Evolutionary conservation across 1,140 invertebrate genomes (phyloP).

Genomic region (Hyphantria cunea): DNA sequence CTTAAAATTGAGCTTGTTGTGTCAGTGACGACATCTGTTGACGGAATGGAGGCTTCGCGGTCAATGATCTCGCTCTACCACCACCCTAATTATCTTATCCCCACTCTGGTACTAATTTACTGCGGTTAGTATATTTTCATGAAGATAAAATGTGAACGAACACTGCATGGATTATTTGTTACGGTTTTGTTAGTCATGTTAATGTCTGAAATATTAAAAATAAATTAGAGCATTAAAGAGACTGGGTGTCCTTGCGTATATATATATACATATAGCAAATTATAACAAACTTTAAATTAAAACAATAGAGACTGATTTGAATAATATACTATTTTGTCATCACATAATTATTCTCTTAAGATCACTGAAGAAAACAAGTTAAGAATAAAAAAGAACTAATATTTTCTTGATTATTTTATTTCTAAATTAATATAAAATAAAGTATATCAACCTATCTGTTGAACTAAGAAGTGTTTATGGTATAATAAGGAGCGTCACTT

Average conservation of each 20-base stretch:
- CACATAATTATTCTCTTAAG: too few species aligned
- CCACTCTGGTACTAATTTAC: conserved; percentile 36
- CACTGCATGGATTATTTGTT: not conserved
- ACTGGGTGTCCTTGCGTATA: too few species aligned
- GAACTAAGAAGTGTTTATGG: conserved; percentile 13
- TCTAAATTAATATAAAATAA: not conserved
- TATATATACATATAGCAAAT: too few species aligned
- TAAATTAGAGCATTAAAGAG: too few species aligned
- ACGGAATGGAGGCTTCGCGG: conserved; percentile 38
- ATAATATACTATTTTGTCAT: too few species aligned
- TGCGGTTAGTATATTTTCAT: conserved; percentile 49
- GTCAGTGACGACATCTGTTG: conserved; percentile 36
- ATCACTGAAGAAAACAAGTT: too few species aligned
- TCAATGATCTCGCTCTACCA: conserved; percentile 46
- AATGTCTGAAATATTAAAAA: too few species aligned
- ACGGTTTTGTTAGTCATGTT: not conserved
- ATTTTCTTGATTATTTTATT: too few species aligned
- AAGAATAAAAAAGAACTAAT: too few species aligned
- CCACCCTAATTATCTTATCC: conserved; percentile 57
- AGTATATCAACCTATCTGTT: conserved; percentile 7
- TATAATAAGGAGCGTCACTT: conserved; percentile 30
- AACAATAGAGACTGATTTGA: too few species aligned
- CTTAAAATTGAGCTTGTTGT: conserved; percentile 16
- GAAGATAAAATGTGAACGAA: conserved; percentile 20
- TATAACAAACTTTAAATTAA: too few species aligned